Base-by-base conservation (phyloP, 1,140 invertebrate genomes). In the Chrysopa pallens region DNA sequence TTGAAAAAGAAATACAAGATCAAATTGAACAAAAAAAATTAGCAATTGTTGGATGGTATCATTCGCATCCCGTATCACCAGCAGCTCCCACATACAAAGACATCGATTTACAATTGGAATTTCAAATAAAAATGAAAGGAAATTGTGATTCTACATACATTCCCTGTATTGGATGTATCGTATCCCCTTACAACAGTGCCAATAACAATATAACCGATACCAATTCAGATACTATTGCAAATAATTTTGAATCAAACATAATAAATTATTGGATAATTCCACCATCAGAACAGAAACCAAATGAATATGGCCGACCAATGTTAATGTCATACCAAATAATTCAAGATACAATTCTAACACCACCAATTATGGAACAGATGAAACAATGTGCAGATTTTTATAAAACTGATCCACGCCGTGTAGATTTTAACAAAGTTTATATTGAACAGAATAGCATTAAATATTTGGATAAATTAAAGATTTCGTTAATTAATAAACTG, bases 181-280 rank as follows among this genome's bases (percentile, higher is more conserved):
- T 23, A 23, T 23, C 17, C 17, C 17, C 17, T 23, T 23, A 23
- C 17, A 23, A 23, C 5, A 23, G 5, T 23, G 17, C 17, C 17
- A 23, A 23, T 23, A 23, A 23, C 17, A 23, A 23, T 5, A 23
- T 23, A 23, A 23, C 17, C 17, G 17, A 23, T 23, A 23, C 17
- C 2, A 23, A 23, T 23, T 23, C 17, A 2, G 88, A 6, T 93
- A 89, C 55, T 81, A 86, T 58, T 74, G 74, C 39, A 80, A 83
- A 53, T 81, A 74, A 50, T 17, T 64, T 83, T 44, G 82, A 84
- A 52, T 86, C 84, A 2, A 77, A 78, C 44, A 73, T 92, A 33
- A 82, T 84, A 41, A 80, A 85, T 42, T 95, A 85, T 58, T 95
- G 91, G 90, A 89, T 93, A 2, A 78, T 91, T 64, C 90, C 92